Percentiles rank a stretch among this genome's conserved stretches.
These are phyloP conservation scores for Ooceraea biroi DNA, from an alignment of 1,140 invertebrate species.

Conservation along the genomic window DNA sequence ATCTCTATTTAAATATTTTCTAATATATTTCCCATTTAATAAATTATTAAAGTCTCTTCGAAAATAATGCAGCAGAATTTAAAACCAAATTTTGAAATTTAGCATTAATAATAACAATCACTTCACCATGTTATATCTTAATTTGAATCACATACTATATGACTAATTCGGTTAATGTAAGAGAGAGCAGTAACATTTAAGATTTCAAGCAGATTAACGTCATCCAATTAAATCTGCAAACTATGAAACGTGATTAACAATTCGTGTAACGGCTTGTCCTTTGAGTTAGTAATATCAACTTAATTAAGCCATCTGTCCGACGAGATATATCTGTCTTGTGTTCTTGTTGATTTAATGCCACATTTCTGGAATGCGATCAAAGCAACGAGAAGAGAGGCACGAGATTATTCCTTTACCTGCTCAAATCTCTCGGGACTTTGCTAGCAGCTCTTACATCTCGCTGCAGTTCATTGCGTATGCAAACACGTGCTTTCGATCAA, in stretches of 20 bases:
- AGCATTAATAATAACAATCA: not conserved
- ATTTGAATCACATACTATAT: not conserved
- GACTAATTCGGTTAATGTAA: not conserved
- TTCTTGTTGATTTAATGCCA: slow-evolving; percentile 41
- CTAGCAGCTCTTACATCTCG: not conserved
- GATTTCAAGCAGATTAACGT: slow-evolving; percentile 4
- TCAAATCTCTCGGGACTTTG: slow-evolving; percentile 30
- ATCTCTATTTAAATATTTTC: not conserved
- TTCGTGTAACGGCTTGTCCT: not conserved
- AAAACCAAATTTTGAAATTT: slow-evolving; percentile 8
- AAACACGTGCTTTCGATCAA: not conserved
- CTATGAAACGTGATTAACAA: slow-evolving; percentile 36
- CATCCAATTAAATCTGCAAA: slow-evolving; percentile 4
- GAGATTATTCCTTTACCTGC: slow-evolving; percentile 6
- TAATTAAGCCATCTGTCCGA: slow-evolving; percentile 25
- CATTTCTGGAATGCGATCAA: slow-evolving; percentile 41
- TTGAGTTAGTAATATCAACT: slow-evolving; percentile 24
- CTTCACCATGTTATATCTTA: too few species aligned
- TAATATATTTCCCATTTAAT: not conserved
- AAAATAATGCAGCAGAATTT: too few species aligned
- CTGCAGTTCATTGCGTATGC: not conserved
- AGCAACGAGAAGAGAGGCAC: not conserved
- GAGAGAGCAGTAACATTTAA: not conserved
- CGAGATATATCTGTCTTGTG: not conserved
- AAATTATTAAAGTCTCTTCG: not conserved